Evolutionary conservation across 2,797 vertebrate species (phyloP).

Genomic region (Pseudochirops cupreus): DNA sequence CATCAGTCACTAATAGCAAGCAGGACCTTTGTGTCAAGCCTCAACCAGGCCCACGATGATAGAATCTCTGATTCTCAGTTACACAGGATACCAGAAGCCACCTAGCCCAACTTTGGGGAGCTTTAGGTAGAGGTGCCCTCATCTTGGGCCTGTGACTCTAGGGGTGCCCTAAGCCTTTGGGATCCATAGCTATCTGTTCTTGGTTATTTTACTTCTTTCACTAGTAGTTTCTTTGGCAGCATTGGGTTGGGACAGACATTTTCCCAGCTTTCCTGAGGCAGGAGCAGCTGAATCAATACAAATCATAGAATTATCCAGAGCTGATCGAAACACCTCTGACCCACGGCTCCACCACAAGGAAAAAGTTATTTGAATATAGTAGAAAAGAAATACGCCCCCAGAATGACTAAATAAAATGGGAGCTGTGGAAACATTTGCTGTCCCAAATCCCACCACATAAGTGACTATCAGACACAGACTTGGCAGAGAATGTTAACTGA

Average conservation of each 20-base stretch:
- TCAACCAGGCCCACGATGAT: neutral
- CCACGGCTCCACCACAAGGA: neutral
- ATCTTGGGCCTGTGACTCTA: neutral
- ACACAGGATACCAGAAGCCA: neutral
- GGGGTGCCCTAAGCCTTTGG: neutral
- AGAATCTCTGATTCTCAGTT: neutral
- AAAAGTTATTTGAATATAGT: neutral
- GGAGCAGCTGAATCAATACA: neutral
- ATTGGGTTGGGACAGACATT: neutral
- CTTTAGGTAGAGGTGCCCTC: neutral
- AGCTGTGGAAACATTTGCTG: neutral
- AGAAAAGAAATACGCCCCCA: neutral
- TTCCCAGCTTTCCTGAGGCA: neutral
- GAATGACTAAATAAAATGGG: neutral
- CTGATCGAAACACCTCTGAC: neutral
- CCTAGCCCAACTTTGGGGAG: neutral
- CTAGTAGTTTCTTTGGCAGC: neutral
- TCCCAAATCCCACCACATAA: neutral
- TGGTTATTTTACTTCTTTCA: neutral
- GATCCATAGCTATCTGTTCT: neutral
- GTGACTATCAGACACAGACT: neutral
- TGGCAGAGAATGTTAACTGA: neutral
- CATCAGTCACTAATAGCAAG: neutral
- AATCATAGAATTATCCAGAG: neutral
- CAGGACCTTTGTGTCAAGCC: neutral